Conservation (phyloP, 2,888 invertebrate genomes). For the Dasypogon diadema region DNA sequence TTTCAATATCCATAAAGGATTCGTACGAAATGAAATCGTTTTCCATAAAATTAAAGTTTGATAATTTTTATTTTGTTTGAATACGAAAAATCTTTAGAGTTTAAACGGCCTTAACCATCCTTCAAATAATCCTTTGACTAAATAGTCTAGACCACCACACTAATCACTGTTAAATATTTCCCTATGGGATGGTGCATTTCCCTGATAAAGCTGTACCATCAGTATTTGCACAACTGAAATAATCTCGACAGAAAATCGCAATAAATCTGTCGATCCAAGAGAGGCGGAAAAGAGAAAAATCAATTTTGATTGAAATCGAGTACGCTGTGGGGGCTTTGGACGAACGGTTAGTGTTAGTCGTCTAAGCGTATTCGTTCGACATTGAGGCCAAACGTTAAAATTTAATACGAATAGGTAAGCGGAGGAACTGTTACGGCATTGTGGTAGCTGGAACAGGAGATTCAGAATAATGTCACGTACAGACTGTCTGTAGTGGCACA, state of each 20-base stretch:
- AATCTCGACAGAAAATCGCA: slow-evolving; percentile 28
- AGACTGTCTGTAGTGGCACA: slow-evolving; percentile 33
- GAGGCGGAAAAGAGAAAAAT: slow-evolving; percentile 6
- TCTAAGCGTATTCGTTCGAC: slow-evolving; percentile 10
- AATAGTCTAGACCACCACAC: too few species aligned
- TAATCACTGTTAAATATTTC: too few species aligned
- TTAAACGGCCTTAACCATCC: too few species aligned
- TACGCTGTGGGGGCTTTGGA: slow-evolving; percentile 23
- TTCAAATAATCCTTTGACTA: too few species aligned
- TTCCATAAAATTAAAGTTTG: too few species aligned
- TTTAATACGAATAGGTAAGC: slow-evolving; percentile 25
- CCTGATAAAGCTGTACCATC: background rate
- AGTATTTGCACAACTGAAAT: slow-evolving; percentile 11
- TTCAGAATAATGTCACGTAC: slow-evolving; percentile 43
- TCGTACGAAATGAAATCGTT: too few species aligned
- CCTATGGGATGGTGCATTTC: background rate
- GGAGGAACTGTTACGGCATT: background rate
- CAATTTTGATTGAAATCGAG: slow-evolving; percentile 45
- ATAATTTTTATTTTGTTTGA: too few species aligned
- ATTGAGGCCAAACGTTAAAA: slow-evolving; percentile 22
- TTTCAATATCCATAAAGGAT: too few species aligned
- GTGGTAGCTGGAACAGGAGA: slow-evolving; percentile 12
- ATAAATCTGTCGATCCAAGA: slow-evolving; percentile 29
- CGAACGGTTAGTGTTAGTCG: slow-evolving; percentile 27
- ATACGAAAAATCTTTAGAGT: too few species aligned